A percentile compares a stretch with the other conserved stretches of the same genome.
Conservation (phyloP, 1,140 invertebrate genomes). For the Muscidifurax raptorellus region DNA sequence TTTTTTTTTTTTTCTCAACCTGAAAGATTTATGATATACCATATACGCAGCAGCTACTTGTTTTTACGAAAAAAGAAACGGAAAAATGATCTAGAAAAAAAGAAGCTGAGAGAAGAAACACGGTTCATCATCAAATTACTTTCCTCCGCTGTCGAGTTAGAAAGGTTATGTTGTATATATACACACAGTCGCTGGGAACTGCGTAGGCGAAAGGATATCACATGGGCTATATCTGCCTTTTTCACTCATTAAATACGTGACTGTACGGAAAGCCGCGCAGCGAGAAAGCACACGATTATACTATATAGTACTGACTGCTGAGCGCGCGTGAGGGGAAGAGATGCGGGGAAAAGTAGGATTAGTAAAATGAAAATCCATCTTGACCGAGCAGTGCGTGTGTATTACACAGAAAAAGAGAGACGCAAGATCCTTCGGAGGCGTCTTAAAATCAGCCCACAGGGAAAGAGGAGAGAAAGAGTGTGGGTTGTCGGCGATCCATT, state of each 20-base stretch:
- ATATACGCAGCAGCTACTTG: too few relatives aligned
- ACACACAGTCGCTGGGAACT: background rate
- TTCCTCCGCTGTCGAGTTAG: background rate
- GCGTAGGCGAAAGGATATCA: slow-evolving; percentile 3
- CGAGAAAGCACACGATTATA: background rate
- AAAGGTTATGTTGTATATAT: background rate
- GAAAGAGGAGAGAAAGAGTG: background rate
- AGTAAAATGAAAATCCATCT: slow-evolving; percentile 11
- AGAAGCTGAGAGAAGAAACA: background rate
- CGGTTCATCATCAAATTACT: background rate
- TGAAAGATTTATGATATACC: too few relatives aligned
- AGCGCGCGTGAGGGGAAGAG: background rate
- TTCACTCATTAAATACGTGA: slow-evolving; percentile 15
- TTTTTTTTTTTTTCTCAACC: too few relatives aligned
- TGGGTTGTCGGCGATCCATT: background rate
- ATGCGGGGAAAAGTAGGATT: background rate
- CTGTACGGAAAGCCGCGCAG: background rate
- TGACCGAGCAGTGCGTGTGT: background rate
- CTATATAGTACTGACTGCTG: background rate
- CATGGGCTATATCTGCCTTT: background rate
- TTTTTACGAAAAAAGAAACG: background rate
- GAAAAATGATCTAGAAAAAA: background rate
- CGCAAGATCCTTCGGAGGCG: background rate
- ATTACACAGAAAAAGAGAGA: background rate
- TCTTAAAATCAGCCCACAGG: background rate